Evolutionary conservation across 2,888 invertebrate species (phyloP).

Genomic region (Epsilonema sp.): DNA sequence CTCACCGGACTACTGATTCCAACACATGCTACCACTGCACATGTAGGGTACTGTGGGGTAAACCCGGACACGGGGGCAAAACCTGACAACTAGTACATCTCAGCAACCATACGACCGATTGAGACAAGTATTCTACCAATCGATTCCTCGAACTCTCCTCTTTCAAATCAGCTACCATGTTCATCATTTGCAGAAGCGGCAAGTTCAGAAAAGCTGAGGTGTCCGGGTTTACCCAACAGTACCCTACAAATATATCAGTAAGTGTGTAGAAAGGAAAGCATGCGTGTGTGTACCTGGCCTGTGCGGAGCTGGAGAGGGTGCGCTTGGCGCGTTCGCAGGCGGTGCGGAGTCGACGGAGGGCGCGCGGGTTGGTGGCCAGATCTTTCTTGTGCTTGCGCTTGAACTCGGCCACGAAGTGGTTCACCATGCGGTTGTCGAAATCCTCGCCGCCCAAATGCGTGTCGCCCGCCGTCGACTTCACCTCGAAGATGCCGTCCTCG

Average conservation of each 20-base stretch:
- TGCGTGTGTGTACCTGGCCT: no score
- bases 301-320: conserved; percentile 37
- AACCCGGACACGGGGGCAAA: not conserved
- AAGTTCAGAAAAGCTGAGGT: no score
- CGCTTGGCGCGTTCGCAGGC: conserved; percentile 53
- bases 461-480: conserved; percentile 80
- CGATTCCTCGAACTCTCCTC: no score
- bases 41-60: no score
- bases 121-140: no score
- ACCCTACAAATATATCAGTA: no score
- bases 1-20: no score
- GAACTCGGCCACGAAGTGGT: conserved; percentile 34
- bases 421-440: conserved; percentile 41
- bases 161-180: no score
- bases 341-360: conserved; percentile 68
- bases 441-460: conserved; percentile 41
- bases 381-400: conserved; percentile 59
- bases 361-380: conserved; percentile 62
- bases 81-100: conserved; percentile 1
- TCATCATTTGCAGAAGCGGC: no score
- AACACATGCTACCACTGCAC: no score
- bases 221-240: no score
- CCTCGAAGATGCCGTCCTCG: conserved; percentile 74
- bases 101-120: no score
- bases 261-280: conserved; percentile 7